phyloP scores from a whole-genome alignment of 1,140 invertebrate genomes.

The Saxidomus purpurata region DNA sequence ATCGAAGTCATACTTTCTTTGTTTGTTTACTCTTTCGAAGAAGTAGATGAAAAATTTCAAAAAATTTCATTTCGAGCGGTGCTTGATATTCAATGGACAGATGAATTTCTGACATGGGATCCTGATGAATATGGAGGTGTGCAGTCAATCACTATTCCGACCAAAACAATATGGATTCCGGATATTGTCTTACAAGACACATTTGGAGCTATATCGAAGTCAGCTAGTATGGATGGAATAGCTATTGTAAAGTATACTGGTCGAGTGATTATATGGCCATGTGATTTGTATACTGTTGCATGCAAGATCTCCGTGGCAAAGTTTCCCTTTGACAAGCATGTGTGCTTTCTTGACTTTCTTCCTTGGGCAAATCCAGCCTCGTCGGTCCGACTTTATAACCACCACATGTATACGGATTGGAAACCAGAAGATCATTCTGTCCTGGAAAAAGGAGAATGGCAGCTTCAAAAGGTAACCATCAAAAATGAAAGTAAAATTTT shows the following conservation, averaged over 20 bases:
- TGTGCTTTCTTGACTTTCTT: conserved; percentile 98
- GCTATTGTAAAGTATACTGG: conserved; percentile 12
- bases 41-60: conserved; percentile 10
- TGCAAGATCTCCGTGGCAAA: conserved; percentile 91
- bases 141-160: background rate
- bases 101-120: conserved; percentile 30
- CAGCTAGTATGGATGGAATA: background rate
- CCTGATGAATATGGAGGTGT: background rate
- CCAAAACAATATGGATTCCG: conserved; percentile 21
- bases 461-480: background rate
- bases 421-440: background rate
- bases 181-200: conserved; percentile 23
- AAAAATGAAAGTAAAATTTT: background rate
- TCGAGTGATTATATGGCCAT: conserved; percentile 9
- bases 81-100: conserved; percentile 23
- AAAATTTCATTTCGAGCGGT: conserved; percentile 4
- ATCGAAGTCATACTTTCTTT: background rate
- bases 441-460: conserved; percentile 54
- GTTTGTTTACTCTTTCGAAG: conserved; percentile 26
- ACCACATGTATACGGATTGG: background rate
- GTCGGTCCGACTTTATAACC: background rate
- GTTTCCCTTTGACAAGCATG: conserved; percentile 94
- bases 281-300: background rate
- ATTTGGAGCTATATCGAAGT: background rate
- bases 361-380: conserved; percentile 94